Conservation (phyloP, 1,140 invertebrate genomes). For the Uloborus diversus region DNA sequence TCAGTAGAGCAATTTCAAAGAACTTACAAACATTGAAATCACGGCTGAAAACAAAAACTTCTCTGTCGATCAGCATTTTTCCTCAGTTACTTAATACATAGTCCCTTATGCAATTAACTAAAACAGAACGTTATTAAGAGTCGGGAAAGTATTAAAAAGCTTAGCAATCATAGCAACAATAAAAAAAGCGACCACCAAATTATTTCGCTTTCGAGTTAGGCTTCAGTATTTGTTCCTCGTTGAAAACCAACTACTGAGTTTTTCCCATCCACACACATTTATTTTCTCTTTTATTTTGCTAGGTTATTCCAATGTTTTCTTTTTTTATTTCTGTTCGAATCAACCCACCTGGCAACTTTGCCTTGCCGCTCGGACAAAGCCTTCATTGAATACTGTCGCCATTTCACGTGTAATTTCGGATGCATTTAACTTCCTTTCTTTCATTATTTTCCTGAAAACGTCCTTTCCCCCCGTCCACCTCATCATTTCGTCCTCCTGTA, state of each 20-base stretch:
- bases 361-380: neutral
- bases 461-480: neutral
- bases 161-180: neutral
- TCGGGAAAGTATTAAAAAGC: no score
- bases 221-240: neutral
- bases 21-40: no score
- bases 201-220: neutral
- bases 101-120: neutral
- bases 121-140: neutral
- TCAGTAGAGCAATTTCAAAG: no score
- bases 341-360: neutral
- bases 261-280: neutral
- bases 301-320: neutral
- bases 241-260: neutral
- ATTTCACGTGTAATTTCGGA: neutral
- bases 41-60: no score
- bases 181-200: neutral
- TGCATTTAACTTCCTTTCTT: neutral
- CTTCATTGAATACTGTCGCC: neutral
- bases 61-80: no score
- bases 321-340: neutral
- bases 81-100: neutral
- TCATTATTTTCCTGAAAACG: no score
- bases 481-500: neutral
- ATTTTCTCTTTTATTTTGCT: no score